Evolutionary conservation across 2,888 invertebrate species (phyloP), one percentile per base, ranked within the genome.

Genomic region (Euplexia lucipara): DNA sequence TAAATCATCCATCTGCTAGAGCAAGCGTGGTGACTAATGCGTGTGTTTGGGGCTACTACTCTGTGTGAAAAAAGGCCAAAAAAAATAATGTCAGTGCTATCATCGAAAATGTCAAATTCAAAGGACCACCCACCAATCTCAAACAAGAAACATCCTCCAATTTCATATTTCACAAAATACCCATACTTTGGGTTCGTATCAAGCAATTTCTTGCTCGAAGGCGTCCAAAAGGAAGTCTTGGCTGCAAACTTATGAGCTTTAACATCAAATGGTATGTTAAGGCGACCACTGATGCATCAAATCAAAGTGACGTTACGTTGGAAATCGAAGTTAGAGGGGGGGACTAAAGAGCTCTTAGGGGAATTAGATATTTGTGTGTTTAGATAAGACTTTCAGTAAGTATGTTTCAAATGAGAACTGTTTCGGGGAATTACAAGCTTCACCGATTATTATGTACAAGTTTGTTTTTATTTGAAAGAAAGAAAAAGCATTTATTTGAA

Each of bases 251-350:
- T 79, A 78, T 70, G 73, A 72, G 70, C 63, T 75, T 78, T 49
- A 44, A 82, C 83, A 75, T 83, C 81, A 81, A 85, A 85, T 75
- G 75, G 66, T 70, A 74, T 64, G 69, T 76, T 73, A 65, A 77
- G 75, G 72, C 65, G 70, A 56, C 68, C 82, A 81, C 79, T 82
- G 85, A 84, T 86, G 88, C 88, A 88, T 88, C 87, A 89, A 89
- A 89, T 88, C 83, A 85, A 85, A 86, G 79, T 75, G 72, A 79
- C 83, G 77, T 78, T 57, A 70, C 59, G 72, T 77, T 75, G 18
- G 44, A 44, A 72, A 73, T 68, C 51, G 74, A 74, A 44, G 49
- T 45, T 41, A 35, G 49, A 22, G 51, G n/a, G 37, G 20, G 9
- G n/a, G 8, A 14, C 35, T 42, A 45, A 44, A 49, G 35, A 37